These are phyloP conservation scores for Pyrrhosoma nymphula DNA, from an alignment of 2,888 invertebrate genomes.

Conservation along the genomic window DNA sequence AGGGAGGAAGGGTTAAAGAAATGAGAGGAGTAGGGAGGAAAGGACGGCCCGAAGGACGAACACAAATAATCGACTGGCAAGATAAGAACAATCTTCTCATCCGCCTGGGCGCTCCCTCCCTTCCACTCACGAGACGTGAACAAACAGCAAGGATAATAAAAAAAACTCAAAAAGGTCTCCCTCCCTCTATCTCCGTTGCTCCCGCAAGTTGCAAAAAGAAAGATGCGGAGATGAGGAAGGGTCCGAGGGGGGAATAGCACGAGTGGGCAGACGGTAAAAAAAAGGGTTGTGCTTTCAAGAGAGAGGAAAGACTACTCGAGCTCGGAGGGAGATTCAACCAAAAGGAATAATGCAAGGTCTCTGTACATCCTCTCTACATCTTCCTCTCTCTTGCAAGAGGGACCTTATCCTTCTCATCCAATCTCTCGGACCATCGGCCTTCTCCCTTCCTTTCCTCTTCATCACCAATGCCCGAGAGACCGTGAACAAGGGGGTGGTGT, in stretches of 20 bases:
- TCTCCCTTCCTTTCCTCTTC: constrained; percentile 41
- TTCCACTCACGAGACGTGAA: background rate
- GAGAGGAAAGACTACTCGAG: background rate
- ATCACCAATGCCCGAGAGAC: constrained; percentile 63
- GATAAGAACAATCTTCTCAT: constrained; percentile 39
- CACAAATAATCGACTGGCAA: constrained; percentile 50
- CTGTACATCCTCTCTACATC: background rate
- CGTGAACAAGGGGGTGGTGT: background rate
- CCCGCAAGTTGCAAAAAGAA: constrained; percentile 24
- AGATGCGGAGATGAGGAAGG: background rate
- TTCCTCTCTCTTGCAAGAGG: background rate
- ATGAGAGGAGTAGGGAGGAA: background rate
- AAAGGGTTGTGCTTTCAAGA: background rate
- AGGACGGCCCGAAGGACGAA: background rate
- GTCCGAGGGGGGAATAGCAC: background rate
- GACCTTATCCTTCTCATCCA: constrained; percentile 59
- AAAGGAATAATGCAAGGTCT: constrained; percentile 8
- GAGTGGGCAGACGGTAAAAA: background rate
- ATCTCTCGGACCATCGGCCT: constrained; percentile 59
- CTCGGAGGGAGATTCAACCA: constrained; percentile 40
- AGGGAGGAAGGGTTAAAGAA: background rate
- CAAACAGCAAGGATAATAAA: constrained; percentile 34
- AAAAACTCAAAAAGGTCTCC: background rate
- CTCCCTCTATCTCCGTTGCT: background rate
- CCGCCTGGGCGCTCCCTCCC: background rate